These are phyloP conservation scores for Tupaia chinensis DNA, from an alignment of 2,113 vertebrate genomes.

Conservation along the genomic window DNA sequence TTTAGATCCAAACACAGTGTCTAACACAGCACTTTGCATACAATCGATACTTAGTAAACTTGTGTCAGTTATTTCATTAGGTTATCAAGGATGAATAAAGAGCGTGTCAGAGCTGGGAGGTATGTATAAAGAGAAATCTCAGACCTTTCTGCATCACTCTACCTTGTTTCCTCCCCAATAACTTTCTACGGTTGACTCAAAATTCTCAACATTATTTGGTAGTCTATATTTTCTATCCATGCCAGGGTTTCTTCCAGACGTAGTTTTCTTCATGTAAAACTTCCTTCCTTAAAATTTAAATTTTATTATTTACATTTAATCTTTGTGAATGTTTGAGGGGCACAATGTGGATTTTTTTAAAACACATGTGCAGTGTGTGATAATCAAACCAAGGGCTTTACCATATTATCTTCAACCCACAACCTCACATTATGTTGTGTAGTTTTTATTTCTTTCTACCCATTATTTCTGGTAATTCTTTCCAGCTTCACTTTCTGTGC, in stretches of 20 bases:
- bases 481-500: slow-evolving; percentile 45
- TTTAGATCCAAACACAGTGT: background rate
- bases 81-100: background rate
- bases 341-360: no score
- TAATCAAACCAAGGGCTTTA: no score
- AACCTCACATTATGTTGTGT: no score
- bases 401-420: no score
- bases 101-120: background rate
- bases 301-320: no score
- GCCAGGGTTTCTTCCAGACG: background rate
- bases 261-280: background rate
- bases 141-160: background rate
- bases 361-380: no score
- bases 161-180: background rate
- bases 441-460: no score
- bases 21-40: background rate
- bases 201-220: background rate
- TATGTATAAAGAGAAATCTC: background rate
- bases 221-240: background rate
- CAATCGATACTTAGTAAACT: background rate
- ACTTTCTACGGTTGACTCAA: background rate
- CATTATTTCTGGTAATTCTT: background rate
- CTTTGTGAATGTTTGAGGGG: no score
- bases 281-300: background rate
- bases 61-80: background rate